A percentile compares a stretch with the other conserved stretches of the same genome.
These are phyloP conservation scores for Arbacia lixula DNA, from an alignment of 53 echinoderm and acorn worm species.

Conservation along the genomic window DNA sequence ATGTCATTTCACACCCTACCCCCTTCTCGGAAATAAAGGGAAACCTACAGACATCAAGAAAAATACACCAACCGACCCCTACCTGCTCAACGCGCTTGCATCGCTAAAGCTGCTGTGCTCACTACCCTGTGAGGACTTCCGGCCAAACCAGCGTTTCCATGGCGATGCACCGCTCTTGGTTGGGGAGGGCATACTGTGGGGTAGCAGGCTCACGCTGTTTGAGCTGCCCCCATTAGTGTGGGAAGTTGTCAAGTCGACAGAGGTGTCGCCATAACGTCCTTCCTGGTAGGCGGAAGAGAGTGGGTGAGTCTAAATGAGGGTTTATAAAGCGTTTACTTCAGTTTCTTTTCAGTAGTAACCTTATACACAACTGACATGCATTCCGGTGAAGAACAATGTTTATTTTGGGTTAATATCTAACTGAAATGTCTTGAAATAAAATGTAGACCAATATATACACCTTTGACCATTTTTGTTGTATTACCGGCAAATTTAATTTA, in stretches of 20 bases:
- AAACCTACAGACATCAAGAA: neutral
- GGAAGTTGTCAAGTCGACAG: neutral
- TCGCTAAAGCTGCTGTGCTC: conserved; percentile 84
- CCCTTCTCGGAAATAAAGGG: neutral
- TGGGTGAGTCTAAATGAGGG: too few species aligned
- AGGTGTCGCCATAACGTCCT: conserved; percentile 17
- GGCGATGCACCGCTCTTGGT: conserved; percentile 67
- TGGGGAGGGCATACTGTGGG: conserved; percentile 34
- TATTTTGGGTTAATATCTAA: too few species aligned
- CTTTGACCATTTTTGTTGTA: too few species aligned
- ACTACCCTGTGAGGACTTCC: conserved; percentile 71
- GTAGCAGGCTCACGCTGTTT: conserved; percentile 48
- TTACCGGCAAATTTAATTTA: too few species aligned
- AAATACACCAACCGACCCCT: neutral
- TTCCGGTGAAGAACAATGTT: too few species aligned
- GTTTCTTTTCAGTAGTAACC: too few species aligned
- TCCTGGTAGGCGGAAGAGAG: too few species aligned
- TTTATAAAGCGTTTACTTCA: too few species aligned
- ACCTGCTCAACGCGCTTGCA: conserved; percentile 83
- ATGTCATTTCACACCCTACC: neutral
- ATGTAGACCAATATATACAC: too few species aligned
- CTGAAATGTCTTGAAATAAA: too few species aligned
- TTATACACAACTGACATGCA: too few species aligned
- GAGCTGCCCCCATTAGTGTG: conserved; percentile 63
- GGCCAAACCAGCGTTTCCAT: conserved; percentile 65